These are phyloP conservation scores for Cydia strobilella DNA, from an alignment of 1,140 invertebrate species.

Conservation along the genomic window DNA sequence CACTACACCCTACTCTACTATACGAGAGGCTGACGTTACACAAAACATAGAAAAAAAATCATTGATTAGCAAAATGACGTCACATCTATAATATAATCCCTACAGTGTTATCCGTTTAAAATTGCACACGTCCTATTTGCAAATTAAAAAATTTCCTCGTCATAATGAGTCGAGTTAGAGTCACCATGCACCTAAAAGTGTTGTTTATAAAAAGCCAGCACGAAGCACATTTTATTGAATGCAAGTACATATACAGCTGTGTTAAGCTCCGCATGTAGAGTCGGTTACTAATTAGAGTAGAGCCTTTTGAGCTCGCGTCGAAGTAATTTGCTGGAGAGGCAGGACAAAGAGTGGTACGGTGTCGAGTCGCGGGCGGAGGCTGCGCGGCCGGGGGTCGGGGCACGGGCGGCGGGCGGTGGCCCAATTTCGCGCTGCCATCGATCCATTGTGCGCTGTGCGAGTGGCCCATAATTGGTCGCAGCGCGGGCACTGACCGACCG, in stretches of 20 bases:
- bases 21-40: slow-evolving; percentile 3
- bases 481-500: slow-evolving; percentile 74
- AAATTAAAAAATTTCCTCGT: neutral
- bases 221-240: neutral
- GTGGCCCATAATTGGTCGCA: slow-evolving; percentile 79
- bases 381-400: slow-evolving; percentile 40
- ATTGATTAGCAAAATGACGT: slow-evolving; percentile 21
- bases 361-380: slow-evolving; percentile 42
- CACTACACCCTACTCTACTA: slow-evolving; percentile 15
- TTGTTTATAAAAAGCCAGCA: neutral
- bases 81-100: neutral
- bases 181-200: neutral
- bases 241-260: neutral
- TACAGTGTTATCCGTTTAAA: neutral
- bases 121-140: neutral
- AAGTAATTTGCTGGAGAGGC: slow-evolving; percentile 29
- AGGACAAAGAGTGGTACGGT: slow-evolving; percentile 29
- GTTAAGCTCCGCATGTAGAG: neutral
- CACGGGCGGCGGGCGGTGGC: slow-evolving; percentile 61
- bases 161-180: neutral
- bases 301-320: slow-evolving; percentile 1
- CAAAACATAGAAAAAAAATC: slow-evolving; percentile 1
- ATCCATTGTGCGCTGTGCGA: slow-evolving; percentile 79
- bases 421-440: slow-evolving; percentile 78
- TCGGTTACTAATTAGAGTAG: neutral